Base-by-base conservation (phyloP, 1,140 invertebrate species). In the Cydia fagiglandana region DNA sequence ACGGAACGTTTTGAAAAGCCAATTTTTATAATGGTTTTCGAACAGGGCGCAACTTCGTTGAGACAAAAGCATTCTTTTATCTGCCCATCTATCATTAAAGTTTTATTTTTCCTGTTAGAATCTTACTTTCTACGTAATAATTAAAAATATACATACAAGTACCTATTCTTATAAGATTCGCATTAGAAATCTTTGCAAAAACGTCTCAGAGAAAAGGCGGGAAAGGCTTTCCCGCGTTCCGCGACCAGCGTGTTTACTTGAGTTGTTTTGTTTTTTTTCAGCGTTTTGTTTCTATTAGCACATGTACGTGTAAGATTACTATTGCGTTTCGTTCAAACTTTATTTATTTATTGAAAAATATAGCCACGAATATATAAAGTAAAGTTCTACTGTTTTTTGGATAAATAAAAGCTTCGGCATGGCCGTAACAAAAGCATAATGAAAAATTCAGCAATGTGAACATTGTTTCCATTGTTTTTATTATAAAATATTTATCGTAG, bases 241-340 rank as follows among this genome's bases (percentile, higher is more conserved):
- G 66, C 66, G 30, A 41, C 20, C n/a, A 38, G 66, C 34, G 30
- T 77, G 75, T 77, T 81, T 81, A 76, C 47, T 76, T 73, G 50
- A 70, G 77, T 79, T 80, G 76, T 75, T 70, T 45, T 45, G 50
- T 30, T 34, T 34, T 79, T 76, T 81, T 79, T 77, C 66, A 73
- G 64, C 28, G 73, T 74, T 79, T 78, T 81, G 73, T 74, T 74
- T 53, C 75, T 75, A 74, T 81, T 75, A 75, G 74, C 20, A 24
- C 56, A 61, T 61, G 9, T 61, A 12, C n/a, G 17, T 24, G 7
- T 24, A 24, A 20, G 24, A 1, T 61, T 61, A 61, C 20, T 12
- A 0, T 61, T 61, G 56, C 9, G 56, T 24, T 61, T 61, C 3
- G 56, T 61, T 56, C n/a, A 61, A 61, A 24, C 20, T 24, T 61